These are phyloP conservation scores for Notothenia rossii DNA, from an alignment of 2,113 vertebrate genomes.

Conservation along the genomic window DNA sequence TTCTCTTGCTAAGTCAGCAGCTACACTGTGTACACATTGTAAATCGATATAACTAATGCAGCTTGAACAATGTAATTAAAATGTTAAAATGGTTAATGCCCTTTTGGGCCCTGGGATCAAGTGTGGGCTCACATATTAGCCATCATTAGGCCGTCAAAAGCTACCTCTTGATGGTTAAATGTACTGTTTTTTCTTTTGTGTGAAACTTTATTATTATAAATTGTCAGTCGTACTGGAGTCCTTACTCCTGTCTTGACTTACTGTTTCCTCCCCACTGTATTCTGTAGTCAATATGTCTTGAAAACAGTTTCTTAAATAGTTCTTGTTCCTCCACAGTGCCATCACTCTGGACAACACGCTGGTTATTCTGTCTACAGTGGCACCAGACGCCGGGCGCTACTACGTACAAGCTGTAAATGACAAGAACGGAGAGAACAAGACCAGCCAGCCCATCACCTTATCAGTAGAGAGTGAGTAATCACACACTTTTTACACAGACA, in stretches of 20 bases:
- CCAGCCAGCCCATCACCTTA: constrained; percentile 95
- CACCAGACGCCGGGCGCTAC: constrained; percentile 94
- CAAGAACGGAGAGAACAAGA: constrained; percentile 99
- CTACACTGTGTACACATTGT: constrained; percentile 71
- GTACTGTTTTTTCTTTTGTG: not conserved
- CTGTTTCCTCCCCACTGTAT: not conserved
- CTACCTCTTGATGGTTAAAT: not conserved
- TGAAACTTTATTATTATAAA: not conserved
- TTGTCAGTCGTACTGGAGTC: not conserved
- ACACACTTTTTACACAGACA: not conserved
- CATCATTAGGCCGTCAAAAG: constrained; percentile 9
- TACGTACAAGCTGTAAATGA: constrained; percentile 98
- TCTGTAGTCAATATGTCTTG: not conserved
- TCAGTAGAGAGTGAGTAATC: constrained; percentile 92
- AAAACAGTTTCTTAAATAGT: not conserved
- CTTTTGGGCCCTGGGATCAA: constrained; percentile 52
- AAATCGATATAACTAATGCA: constrained; percentile 76
- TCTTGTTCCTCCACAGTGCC: constrained; percentile 82
- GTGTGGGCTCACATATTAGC: constrained; percentile 34
- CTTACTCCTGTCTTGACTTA: not conserved
- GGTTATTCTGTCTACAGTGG: constrained; percentile 96
- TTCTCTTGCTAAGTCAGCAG: constrained; percentile 66
- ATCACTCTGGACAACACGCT: constrained; percentile 98
- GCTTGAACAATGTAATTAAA: constrained; percentile 75
- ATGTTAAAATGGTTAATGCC: constrained; percentile 70